Percentiles rank a stretch among this genome's conserved stretches.
These are phyloP conservation scores for Catocala nupta DNA, from an alignment of 2,888 invertebrate genomes.

Conservation along the genomic window DNA sequence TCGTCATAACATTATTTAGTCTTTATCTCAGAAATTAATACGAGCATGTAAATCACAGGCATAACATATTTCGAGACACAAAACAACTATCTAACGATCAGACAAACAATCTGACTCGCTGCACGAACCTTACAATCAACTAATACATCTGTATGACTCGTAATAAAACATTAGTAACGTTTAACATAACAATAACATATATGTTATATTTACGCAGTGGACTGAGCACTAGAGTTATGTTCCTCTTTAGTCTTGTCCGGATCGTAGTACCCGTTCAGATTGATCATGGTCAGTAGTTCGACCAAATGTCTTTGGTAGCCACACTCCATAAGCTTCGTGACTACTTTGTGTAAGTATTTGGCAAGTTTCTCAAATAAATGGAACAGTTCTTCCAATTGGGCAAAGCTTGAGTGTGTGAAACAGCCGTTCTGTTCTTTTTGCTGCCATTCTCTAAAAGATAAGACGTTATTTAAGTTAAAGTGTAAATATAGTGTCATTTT, in stretches of 20 bases:
- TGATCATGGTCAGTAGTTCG: conserved; percentile 89
- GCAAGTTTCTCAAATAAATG: conserved; percentile 88
- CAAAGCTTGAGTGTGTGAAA: conserved; percentile 88
- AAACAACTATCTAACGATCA: too few relatives aligned
- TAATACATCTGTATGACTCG: too few relatives aligned
- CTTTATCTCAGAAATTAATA: too few relatives aligned
- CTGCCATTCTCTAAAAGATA: conserved; percentile 86
- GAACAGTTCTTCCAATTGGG: conserved; percentile 86
- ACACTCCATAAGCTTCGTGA: conserved; percentile 88
- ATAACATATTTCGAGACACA: too few relatives aligned
- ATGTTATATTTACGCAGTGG: conserved; percentile 28
- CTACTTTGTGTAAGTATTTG: conserved; percentile 88
- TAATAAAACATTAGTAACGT: neutral
- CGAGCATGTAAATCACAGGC: too few relatives aligned
- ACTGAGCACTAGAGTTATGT: conserved; percentile 58
- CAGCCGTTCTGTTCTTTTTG: conserved; percentile 75
- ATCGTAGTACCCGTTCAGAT: conserved; percentile 88
- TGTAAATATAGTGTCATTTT: too few relatives aligned
- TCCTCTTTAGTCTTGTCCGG: conserved; percentile 70
- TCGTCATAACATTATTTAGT: too few relatives aligned
- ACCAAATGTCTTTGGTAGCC: conserved; percentile 90
- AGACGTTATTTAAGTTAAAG: neutral
- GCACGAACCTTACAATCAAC: too few relatives aligned
- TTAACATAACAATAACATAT: conserved; percentile 6
- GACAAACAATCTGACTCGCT: too few relatives aligned